Evolutionary conservation across 2,797 vertebrate species (phyloP), one percentile per base, ranked within the genome.

Genomic region (Macroramphosus scolopax): DNA sequence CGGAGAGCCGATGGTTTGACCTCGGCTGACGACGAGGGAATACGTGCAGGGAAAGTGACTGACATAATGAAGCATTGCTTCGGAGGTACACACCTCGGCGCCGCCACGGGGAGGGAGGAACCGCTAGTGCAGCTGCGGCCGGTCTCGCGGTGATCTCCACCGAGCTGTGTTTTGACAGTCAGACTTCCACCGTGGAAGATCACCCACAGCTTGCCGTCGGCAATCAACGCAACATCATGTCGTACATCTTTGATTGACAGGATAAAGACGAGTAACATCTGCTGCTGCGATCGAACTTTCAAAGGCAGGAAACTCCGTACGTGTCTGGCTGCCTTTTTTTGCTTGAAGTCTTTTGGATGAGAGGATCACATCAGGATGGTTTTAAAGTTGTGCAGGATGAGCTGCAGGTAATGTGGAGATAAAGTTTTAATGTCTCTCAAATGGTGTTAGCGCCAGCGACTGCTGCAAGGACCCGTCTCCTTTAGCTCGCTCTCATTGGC

Each of bases 1-100:
- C 44, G 13, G 66, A 63, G 58, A 67, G 57, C 62, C 56, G 54
- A 64, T 47, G 16, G 51, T 55, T 41, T 74, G 53, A 81, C 63
- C 68, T 52, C 32, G 24, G 14, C 26, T 14, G 17, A 25, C 48
- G 41, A 20, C 31, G 3, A 3, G 60, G 54, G 38, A 61, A 51
- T 14, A n/a, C 5, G n/a, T 8, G 35, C 15, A 45, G 52, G 63
- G 32, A 51, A 15, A 44, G 44, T 47, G 17, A 29, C 12, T 9
- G 18, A 4, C 8, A 1, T 39, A 43, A 72, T 36, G 28, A 39
- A 43, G 35, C 37, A 30, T 51, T 5, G 3, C 12, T 22, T 57
- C 31, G 52, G 47, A 73, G 42, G 40, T 29, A 30, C 17, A 49
- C 33, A 40, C 8, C 2, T 11, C n/a, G 39, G 36, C 67, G 69